Conservation (phyloP, 2,888 invertebrate genomes). For the Tachystola acroxantha region DNA sequence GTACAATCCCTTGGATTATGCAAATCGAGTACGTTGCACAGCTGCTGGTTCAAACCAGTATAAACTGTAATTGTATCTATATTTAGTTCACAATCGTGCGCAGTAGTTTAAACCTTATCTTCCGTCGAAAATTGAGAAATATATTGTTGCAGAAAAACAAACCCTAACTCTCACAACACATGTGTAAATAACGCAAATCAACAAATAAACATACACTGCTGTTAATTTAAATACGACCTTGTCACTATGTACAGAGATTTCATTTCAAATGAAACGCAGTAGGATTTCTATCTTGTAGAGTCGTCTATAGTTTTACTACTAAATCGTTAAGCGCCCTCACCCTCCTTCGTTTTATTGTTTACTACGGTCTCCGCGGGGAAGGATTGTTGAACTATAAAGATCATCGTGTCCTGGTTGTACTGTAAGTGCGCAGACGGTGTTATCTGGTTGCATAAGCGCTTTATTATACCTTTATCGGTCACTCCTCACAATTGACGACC, state of each 20-base stretch:
- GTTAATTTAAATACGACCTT: no score
- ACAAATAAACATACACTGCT: no score
- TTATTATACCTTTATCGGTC: conserved; percentile 55
- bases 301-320: no score
- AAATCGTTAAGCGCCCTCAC: neutral
- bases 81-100: conserved; percentile 28
- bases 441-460: conserved; percentile 67
- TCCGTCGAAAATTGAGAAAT: no score
- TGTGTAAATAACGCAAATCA: no score
- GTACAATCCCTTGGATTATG: conserved; percentile 17
- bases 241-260: no score
- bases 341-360: neutral
- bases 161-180: no score
- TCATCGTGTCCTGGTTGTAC: neutral
- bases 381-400: neutral
- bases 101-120: neutral
- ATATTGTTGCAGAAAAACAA: no score
- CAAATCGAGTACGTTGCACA: conserved; percentile 53
- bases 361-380: neutral
- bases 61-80: conserved; percentile 20
- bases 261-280: no score
- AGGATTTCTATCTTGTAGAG: no score
- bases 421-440: conserved; percentile 40
- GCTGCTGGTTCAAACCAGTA: conserved; percentile 34
- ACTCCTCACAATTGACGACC: conserved; percentile 17